phyloP scores from a whole-genome alignment of 2,113 vertebrate species.

The cat (Felis catus) region DNA sequence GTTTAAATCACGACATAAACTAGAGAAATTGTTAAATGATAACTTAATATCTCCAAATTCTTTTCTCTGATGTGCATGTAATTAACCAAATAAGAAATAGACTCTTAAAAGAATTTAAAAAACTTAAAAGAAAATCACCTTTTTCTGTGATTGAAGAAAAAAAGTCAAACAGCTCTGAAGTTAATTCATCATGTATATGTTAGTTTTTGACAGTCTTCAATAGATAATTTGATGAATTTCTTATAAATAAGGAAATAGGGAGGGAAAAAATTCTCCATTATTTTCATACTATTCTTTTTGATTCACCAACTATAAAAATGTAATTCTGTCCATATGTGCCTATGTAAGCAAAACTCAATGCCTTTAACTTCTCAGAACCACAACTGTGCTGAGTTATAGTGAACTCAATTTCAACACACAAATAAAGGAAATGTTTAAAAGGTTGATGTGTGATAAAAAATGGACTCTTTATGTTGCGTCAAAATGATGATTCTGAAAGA shows the following conservation, averaged over 20 bases:
- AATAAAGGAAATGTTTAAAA: conserved; percentile 8
- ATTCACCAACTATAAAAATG: background rate
- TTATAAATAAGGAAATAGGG: background rate
- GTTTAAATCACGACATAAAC: background rate
- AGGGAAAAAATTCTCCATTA: background rate
- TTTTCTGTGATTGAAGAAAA: background rate
- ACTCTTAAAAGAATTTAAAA: background rate
- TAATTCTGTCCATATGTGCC: background rate
- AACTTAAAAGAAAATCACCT: background rate
- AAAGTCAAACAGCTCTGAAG: background rate
- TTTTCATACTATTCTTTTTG: background rate
- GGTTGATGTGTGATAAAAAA: background rate
- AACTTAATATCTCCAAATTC: conserved; percentile 1
- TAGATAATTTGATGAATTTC: background rate
- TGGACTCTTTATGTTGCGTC: background rate
- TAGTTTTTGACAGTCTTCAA: conserved; percentile 8
- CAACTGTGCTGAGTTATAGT: background rate
- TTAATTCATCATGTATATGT: background rate
- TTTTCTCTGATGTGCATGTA: conserved; percentile 15
- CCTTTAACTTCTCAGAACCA: background rate
- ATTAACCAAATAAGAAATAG: conserved; percentile 35
- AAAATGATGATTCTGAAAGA: background rate
- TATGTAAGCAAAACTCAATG: background rate
- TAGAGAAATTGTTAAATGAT: conserved; percentile 35
- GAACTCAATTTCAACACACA: background rate